Conservation (phyloP, 2,888 invertebrate species). For the Fragum fragum region DNA sequence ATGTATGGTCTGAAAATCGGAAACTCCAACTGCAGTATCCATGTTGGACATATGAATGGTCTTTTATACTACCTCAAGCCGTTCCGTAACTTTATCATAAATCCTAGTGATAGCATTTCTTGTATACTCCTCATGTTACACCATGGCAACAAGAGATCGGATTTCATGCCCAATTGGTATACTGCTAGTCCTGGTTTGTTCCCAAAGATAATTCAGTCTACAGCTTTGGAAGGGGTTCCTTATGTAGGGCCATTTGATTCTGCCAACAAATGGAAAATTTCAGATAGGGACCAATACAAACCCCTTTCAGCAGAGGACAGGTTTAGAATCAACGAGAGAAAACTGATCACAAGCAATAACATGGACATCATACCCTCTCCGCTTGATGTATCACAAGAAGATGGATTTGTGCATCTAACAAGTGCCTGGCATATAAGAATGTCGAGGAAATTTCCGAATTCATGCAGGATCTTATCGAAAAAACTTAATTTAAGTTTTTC, state of each 20-base stretch:
- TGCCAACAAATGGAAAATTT: conserved; percentile 43
- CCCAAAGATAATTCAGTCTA: conserved; percentile 24
- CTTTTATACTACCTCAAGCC: conserved; percentile 24
- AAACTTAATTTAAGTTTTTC: neutral
- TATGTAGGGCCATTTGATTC: conserved; percentile 37
- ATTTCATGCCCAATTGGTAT: conserved; percentile 62
- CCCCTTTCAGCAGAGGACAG: conserved; percentile 32
- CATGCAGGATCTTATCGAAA: neutral
- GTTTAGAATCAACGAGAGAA: neutral
- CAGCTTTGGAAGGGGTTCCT: conserved; percentile 25
- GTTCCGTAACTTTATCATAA: neutral
- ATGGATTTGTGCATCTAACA: neutral
- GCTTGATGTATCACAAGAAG: neutral
- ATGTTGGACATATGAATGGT: conserved; percentile 18
- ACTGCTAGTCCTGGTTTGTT: conserved; percentile 22
- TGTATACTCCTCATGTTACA: conserved; percentile 10
- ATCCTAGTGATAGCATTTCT: neutral
- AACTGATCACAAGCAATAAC: neutral
- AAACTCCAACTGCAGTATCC: neutral
- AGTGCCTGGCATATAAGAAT: neutral
- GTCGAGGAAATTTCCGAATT: neutral
- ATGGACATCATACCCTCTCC: neutral
- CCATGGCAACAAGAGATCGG: conserved; percentile 34
- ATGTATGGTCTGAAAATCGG: conserved; percentile 19
- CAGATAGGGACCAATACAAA: conserved; percentile 17